Evolutionary conservation across 23 tunicate species (phyloP).

Genomic region (Clavelina lepadiformis): DNA sequence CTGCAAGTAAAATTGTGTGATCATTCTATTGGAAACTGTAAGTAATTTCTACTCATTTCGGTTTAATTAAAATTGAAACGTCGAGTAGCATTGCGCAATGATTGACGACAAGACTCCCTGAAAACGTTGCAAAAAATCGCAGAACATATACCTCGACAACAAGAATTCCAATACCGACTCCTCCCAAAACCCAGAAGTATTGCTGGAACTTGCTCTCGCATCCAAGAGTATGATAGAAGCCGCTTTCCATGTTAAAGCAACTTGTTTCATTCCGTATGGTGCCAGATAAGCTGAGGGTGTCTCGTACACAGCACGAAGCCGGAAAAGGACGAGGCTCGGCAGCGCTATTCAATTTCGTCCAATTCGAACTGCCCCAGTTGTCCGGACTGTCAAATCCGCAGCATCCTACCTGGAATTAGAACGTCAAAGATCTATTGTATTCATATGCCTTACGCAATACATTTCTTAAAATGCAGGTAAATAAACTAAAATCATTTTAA

Average conservation of each 20-base stretch:
- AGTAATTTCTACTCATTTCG: no score
- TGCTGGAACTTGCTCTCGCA: slow-evolving; percentile 36
- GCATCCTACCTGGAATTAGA: slow-evolving; percentile 42
- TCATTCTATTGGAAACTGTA: slow-evolving; percentile 2
- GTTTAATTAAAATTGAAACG: no score
- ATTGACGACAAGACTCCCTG: no score
- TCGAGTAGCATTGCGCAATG: no score
- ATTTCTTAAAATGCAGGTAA: not conserved
- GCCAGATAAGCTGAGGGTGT: not conserved
- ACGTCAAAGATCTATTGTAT: not conserved
- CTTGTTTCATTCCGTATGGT: slow-evolving; percentile 1
- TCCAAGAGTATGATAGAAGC: slow-evolving; percentile 19
- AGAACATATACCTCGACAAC: slow-evolving; percentile 43
- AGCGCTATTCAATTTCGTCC: slow-evolving; percentile 1
- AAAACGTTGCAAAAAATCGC: not conserved
- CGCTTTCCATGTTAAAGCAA: slow-evolving; percentile 1
- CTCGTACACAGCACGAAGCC: slow-evolving; percentile 27
- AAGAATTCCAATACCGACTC: slow-evolving; percentile 55
- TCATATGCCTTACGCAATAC: no score
- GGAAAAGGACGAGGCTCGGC: slow-evolving; percentile 4
- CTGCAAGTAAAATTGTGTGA: slow-evolving; percentile 37
- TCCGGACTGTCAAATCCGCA: slow-evolving; percentile 49
- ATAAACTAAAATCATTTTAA: not conserved
- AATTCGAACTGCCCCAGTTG: slow-evolving; percentile 20
- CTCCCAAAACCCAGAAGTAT: slow-evolving; percentile 73